Percentiles rank a stretch among this genome's conserved stretches.
phyloP scores from a whole-genome alignment of 2,797 vertebrate species.

The Pelodytes ibericus region DNA sequence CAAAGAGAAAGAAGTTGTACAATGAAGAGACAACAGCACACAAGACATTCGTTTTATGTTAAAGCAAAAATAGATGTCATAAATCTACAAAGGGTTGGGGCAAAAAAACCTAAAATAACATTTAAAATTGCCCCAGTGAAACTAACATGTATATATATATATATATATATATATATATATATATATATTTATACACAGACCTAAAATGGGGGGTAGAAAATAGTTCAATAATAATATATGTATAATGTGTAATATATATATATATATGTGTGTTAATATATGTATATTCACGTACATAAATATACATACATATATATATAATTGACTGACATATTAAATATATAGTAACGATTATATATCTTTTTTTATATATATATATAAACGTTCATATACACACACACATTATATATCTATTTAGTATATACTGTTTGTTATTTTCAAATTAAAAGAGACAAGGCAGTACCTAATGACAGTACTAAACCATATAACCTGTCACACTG shows the following conservation, averaged over 20 bases:
- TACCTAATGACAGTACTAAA: not conserved
- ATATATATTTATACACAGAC: too few species aligned
- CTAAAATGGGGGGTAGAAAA: too few species aligned
- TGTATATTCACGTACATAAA: not conserved
- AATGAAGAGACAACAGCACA: not conserved
- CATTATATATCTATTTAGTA: not conserved
- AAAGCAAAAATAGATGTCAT: not conserved
- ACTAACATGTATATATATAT: too few species aligned
- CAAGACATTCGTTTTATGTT: not conserved
- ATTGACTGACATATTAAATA: not conserved
- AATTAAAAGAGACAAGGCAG: not conserved
- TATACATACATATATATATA: not conserved
- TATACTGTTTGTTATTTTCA: too few species aligned
- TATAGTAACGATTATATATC: not conserved
- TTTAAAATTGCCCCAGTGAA: too few species aligned
- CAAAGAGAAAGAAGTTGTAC: constrained; percentile 37
- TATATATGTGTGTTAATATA: not conserved
- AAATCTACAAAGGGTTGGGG: not conserved
- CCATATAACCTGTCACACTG: too few species aligned
- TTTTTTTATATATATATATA: not conserved
- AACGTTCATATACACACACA: not conserved
- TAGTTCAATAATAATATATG: too few species aligned
- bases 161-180: too few species aligned
- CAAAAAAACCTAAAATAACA: not conserved
- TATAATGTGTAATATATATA: not conserved